Conservation (phyloP, 2,113 vertebrate species). For the Cyanoderma ruficeps region DNA sequence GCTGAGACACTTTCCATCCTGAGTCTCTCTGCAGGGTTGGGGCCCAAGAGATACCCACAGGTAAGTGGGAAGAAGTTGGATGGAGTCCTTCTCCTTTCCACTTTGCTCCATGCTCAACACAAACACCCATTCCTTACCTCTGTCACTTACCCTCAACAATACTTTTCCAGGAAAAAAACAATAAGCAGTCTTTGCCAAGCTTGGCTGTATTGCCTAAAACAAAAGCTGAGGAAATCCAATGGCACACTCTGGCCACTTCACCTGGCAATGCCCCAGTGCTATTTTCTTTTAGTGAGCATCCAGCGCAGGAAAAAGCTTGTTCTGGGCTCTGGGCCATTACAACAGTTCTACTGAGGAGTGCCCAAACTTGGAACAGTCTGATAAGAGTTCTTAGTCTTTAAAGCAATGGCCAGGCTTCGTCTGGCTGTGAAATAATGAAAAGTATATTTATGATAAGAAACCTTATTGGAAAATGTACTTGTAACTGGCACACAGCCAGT, state of each 20-base stretch:
- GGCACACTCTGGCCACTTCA: background rate
- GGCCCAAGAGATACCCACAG: background rate
- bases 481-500: background rate
- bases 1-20: background rate
- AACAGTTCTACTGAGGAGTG: background rate
- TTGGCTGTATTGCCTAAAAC: background rate
- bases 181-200: background rate
- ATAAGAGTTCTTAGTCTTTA: slow-evolving; percentile 5
- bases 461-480: background rate
- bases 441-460: background rate
- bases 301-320: background rate
- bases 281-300: background rate
- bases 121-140: background rate
- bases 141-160: background rate
- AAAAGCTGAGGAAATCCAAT: background rate
- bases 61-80: background rate
- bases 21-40: background rate
- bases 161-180: background rate
- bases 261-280: background rate
- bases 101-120: background rate
- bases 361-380: background rate
- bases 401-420: background rate
- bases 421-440: slow-evolving; percentile 8
- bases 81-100: background rate
- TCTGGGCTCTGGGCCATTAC: background rate